phyloP scores from a whole-genome alignment of 2,797 vertebrate genomes.

The Pseudocheirus occidentalis region DNA sequence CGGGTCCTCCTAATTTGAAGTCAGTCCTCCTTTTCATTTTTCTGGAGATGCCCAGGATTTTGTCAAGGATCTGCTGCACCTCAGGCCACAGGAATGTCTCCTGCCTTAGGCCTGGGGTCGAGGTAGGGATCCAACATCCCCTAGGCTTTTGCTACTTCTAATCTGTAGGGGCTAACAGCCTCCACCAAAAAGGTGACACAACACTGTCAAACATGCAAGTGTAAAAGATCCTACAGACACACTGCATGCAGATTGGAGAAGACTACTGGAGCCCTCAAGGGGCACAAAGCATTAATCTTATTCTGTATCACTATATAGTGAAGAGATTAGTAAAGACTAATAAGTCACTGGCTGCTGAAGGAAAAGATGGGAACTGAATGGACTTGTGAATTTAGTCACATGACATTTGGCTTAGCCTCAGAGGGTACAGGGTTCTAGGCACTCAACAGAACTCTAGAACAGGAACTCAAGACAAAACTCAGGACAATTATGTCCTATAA shows the following conservation, averaged over 20 bases:
- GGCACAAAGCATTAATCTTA: constrained; percentile 38
- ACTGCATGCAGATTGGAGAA: not conserved
- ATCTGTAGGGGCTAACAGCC: not conserved
- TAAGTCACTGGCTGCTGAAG: constrained; percentile 4
- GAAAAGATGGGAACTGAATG: constrained; percentile 12
- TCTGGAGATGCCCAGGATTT: not conserved
- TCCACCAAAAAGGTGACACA: not conserved
- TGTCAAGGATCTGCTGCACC: not conserved
- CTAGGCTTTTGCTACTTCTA: not conserved
- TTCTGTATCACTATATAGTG: not conserved
- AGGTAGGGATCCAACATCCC: not conserved
- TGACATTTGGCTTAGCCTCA: constrained; percentile 16
- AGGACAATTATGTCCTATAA: constrained; percentile 19
- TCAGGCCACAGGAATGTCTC: not conserved
- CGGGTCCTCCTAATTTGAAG: not conserved
- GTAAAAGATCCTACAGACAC: not conserved
- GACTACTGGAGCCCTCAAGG: constrained; percentile 18
- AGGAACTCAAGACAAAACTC: constrained; percentile 18
- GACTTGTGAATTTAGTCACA: constrained; percentile 34
- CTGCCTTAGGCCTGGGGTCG: not conserved
- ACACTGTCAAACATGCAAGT: not conserved
- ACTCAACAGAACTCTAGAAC: constrained; percentile 3
- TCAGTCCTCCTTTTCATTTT: not conserved
- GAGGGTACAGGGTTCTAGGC: not conserved
- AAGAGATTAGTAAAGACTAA: not conserved